These are phyloP conservation scores for Lagopus leucura DNA, from an alignment of 2,113 vertebrate species.

Conservation along the genomic window DNA sequence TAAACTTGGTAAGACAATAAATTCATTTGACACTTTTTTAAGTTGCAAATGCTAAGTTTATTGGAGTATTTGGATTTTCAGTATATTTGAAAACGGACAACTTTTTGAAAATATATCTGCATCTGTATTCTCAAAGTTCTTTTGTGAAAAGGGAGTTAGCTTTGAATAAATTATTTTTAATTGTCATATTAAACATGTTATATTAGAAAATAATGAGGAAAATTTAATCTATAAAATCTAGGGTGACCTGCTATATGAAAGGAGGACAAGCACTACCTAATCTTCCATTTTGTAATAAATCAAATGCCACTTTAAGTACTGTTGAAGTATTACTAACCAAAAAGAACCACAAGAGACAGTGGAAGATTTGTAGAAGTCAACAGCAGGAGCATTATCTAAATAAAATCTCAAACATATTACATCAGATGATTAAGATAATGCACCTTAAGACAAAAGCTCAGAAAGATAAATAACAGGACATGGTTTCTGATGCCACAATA, in stretches of 20 bases:
- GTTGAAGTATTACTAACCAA: neutral
- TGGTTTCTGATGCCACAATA: neutral
- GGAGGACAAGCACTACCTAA: neutral
- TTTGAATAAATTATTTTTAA: conserved; percentile 46
- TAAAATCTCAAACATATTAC: neutral
- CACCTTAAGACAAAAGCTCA: neutral
- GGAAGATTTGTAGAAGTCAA: conserved; percentile 35
- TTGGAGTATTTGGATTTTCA: neutral
- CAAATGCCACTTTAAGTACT: neutral
- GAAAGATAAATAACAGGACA: neutral
- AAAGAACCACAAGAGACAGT: neutral
- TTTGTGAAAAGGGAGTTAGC: neutral
- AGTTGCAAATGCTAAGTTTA: neutral
- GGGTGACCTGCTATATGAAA: neutral
- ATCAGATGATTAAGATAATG: neutral
- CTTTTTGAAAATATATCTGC: neutral
- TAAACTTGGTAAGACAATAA: neutral
- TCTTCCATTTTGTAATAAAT: conserved; percentile 11
- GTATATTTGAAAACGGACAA: neutral
- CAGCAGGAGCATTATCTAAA: neutral
- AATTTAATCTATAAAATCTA: conserved; percentile 56
- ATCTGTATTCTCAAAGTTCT: conserved; percentile 14
- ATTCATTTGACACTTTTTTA: neutral
- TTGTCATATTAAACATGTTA: conserved; percentile 33
- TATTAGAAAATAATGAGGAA: neutral